A percentile compares a stretch with the other conserved stretches of the same genome.
Evolutionary conservation across 2,113 vertebrate species (phyloP).

Genomic region (Puffinus mauretanicus): DNA sequence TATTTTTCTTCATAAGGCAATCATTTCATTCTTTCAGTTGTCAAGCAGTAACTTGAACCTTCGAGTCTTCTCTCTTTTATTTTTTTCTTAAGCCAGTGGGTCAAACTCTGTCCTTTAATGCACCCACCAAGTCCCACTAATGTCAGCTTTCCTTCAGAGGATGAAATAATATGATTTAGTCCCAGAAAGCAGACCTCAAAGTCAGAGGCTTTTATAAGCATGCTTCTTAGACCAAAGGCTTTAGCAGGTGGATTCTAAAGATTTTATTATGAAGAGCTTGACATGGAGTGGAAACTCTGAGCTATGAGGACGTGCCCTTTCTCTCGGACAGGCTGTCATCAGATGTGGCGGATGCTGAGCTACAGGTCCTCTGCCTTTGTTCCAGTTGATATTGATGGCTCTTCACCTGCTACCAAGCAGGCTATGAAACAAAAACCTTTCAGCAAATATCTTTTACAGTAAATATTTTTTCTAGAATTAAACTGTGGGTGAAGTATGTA

Average conservation of each 20-base stretch:
- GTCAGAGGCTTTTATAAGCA: slow-evolving; percentile 44
- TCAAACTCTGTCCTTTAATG: slow-evolving; percentile 34
- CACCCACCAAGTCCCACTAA: slow-evolving; percentile 11
- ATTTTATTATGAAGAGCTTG: slow-evolving; percentile 38
- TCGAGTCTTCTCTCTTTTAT: neutral
- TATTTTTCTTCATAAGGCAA: neutral
- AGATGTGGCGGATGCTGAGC: neutral
- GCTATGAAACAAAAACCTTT: neutral
- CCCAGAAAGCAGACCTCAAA: slow-evolving; percentile 47
- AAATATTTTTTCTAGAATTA: neutral
- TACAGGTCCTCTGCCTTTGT: neutral
- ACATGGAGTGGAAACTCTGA: slow-evolving; percentile 11
- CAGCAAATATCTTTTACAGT: neutral
- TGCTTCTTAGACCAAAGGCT: slow-evolving; percentile 29
- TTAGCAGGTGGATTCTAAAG: slow-evolving; percentile 40
- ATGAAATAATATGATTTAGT: slow-evolving; percentile 52
- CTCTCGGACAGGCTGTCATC: neutral
- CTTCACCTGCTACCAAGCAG: neutral
- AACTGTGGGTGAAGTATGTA: neutral
- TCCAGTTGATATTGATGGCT: neutral
- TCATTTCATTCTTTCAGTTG: neutral
- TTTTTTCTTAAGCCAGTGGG: slow-evolving; percentile 20
- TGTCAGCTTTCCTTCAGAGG: slow-evolving; percentile 46
- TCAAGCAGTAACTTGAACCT: neutral
- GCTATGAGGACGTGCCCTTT: neutral